Conservation (phyloP, 2,113 vertebrate genomes). For the Cettia cetti region DNA sequence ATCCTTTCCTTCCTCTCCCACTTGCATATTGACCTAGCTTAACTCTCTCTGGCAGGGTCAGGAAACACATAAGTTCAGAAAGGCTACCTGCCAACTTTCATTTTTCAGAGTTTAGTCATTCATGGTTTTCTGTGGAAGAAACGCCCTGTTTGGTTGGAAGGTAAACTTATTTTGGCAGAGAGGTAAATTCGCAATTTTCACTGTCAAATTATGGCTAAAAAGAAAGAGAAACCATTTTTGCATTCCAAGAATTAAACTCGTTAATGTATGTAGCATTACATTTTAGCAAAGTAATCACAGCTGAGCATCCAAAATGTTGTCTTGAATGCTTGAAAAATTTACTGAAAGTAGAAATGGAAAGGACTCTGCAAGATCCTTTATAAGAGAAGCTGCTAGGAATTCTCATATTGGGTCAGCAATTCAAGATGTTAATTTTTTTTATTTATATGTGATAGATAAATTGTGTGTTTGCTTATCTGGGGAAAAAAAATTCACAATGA, state of each 20-base stretch:
- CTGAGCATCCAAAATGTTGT: conserved; percentile 65
- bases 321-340: conserved; percentile 40
- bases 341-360: conserved; percentile 31
- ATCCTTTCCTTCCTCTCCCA: neutral
- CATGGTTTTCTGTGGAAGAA: conserved; percentile 50
- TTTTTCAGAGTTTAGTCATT: conserved; percentile 59
- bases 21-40: conserved; percentile 23
- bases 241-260: conserved; percentile 69
- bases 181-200: conserved; percentile 47
- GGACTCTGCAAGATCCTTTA: conserved; percentile 19
- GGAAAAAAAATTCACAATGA: neutral
- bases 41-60: conserved; percentile 42
- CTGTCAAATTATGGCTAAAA: conserved; percentile 67
- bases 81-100: conserved; percentile 45
- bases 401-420: conserved; percentile 27
- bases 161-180: conserved; percentile 65
- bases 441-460: neutral
- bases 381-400: conserved; percentile 4
- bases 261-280: conserved; percentile 70
- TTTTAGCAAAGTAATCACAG: conserved; percentile 69
- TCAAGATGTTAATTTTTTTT: neutral
- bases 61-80: conserved; percentile 37
- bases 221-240: conserved; percentile 64
- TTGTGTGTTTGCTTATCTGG: neutral
- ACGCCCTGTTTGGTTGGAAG: conserved; percentile 51